These are phyloP conservation scores for Lithophane semibrunnea DNA, from an alignment of 2,888 invertebrate genomes.

Conservation along the genomic window DNA sequence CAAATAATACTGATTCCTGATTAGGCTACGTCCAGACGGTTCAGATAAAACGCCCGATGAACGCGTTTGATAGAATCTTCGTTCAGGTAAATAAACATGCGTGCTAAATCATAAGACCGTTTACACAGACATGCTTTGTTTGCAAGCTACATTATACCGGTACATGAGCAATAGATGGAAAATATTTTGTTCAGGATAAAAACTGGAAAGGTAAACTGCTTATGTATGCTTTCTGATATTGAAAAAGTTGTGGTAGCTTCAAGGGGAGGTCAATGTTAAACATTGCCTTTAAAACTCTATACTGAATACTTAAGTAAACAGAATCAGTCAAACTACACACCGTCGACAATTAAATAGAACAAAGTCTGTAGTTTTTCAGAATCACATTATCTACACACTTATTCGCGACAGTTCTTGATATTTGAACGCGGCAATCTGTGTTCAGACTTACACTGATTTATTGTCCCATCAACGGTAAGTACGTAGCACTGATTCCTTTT, in stretches of 20 bases:
- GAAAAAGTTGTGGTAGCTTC: not conserved
- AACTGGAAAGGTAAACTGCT: not conserved
- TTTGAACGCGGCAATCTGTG: constrained; percentile 10
- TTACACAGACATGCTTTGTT: not conserved
- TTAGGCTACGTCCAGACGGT: constrained; percentile 19
- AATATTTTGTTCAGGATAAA: not conserved
- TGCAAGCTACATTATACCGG: not conserved
- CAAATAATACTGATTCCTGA: constrained; percentile 3
- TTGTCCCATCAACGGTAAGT: constrained; percentile 29
- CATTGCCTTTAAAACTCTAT: not conserved
- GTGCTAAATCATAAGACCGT: not conserved
- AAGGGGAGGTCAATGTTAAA: too few species aligned
- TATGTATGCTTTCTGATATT: not conserved
- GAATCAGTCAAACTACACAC: not conserved
- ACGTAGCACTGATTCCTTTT: constrained; percentile 16
- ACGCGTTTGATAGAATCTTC: not conserved
- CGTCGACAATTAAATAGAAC: not conserved
- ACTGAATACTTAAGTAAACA: not conserved
- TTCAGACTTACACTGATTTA: constrained; percentile 26
- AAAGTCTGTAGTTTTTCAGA: not conserved
- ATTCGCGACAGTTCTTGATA: not conserved
- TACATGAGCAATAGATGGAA: too few species aligned
- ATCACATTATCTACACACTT: not conserved
- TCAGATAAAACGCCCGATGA: not conserved
- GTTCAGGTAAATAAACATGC: constrained; percentile 9